phyloP scores from a whole-genome alignment of 2,797 vertebrate genomes.

The Hipposideros larvatus region DNA sequence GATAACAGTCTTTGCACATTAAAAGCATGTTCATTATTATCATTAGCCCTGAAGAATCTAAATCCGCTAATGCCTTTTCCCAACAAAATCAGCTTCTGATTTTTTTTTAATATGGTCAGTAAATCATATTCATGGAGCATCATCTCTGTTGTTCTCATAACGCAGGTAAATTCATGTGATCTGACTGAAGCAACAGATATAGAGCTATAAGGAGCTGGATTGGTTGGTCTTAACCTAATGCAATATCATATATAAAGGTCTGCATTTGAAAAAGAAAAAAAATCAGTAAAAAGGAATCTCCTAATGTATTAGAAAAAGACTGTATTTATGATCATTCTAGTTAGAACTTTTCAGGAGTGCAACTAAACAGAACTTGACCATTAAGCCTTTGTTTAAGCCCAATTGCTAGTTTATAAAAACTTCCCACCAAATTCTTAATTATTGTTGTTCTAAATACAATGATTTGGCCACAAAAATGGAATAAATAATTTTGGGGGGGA shows the following conservation, averaged over 20 bases:
- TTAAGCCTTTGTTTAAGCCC: constrained; percentile 1
- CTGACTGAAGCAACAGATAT: not conserved
- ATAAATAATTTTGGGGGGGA: not conserved
- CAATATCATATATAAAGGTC: not conserved
- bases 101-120: not conserved
- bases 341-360: constrained; percentile 39
- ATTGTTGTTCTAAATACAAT: constrained; percentile 37
- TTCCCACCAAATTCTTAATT: not conserved
- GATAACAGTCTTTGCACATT: not conserved
- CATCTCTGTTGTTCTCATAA: not conserved
- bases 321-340: not conserved
- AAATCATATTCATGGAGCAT: not conserved
- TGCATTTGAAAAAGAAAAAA: constrained; percentile 1
- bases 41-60: not conserved
- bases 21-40: not conserved
- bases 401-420: constrained; percentile 17
- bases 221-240: not conserved
- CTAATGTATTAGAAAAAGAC: not conserved
- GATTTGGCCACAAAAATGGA: constrained; percentile 42
- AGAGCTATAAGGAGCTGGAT: not conserved
- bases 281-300: not conserved
- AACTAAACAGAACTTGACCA: not conserved
- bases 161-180: no score
- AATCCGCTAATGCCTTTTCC: not conserved
- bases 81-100: not conserved